Evolutionary conservation across 2,888 invertebrate species (phyloP).

Genomic region (Nomada flava): DNA sequence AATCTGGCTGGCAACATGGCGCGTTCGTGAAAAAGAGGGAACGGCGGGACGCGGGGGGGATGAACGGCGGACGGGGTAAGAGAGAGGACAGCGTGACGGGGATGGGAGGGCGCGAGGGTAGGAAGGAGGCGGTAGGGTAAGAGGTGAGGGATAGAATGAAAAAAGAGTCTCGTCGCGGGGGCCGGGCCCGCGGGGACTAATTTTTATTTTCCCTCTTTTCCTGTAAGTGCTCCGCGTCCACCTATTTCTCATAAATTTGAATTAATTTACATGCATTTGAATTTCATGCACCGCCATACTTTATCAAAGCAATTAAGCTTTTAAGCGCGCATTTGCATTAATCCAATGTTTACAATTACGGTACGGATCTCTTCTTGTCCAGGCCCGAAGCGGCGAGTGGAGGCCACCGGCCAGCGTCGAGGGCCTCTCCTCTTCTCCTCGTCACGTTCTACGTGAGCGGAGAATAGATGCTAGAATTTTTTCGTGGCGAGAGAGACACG

Average conservation of each 20-base stretch:
- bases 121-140: conserved; percentile 25
- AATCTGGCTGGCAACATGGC: conserved; percentile 75
- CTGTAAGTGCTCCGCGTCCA: conserved; percentile 84
- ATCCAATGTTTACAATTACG: conserved; percentile 85
- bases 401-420: not conserved
- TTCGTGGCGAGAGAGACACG: conserved; percentile 14
- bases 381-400: not conserved
- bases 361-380: conserved; percentile 62
- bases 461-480: conserved; percentile 45
- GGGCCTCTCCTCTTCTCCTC: not conserved
- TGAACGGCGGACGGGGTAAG: conserved; percentile 22
- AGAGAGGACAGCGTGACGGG: conserved; percentile 26
- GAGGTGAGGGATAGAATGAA: conserved; percentile 66
- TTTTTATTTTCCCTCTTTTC: conserved; percentile 83
- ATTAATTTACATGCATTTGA: conserved; percentile 85
- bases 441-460: conserved; percentile 38
- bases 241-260: conserved; percentile 85
- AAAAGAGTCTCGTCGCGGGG: conserved; percentile 80
- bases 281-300: conserved; percentile 84
- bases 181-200: conserved; percentile 82
- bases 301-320: conserved; percentile 85
- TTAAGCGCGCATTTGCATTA: conserved; percentile 84
- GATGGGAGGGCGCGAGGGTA: conserved; percentile 39
- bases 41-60: conserved; percentile 31
- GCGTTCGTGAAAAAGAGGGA: conserved; percentile 71